Conservation (phyloP, 1,140 invertebrate genomes). For the Zeugodacus cucurbitae region DNA sequence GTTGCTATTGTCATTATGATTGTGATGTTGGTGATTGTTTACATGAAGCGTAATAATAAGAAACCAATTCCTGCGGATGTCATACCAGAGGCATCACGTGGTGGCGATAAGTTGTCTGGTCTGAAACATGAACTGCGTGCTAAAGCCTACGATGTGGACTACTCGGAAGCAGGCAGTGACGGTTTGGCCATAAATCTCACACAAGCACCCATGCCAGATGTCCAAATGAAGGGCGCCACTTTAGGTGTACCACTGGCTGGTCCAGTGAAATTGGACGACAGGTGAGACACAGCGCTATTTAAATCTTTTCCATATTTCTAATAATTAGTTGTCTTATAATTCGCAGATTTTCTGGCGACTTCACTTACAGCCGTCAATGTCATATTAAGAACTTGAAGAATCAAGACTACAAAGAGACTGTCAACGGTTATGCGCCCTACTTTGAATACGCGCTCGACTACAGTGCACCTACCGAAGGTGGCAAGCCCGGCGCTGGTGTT, state of each 20-base stretch:
- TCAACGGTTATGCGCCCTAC: slow-evolving; percentile 90
- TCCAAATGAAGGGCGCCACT: slow-evolving; percentile 67
- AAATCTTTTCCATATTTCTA: slow-evolving; percentile 63
- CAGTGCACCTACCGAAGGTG: slow-evolving; percentile 74
- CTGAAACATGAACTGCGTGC: slow-evolving; percentile 88
- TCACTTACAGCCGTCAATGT: slow-evolving; percentile 54
- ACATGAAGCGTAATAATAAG: slow-evolving; percentile 57
- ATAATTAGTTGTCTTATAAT: background rate
- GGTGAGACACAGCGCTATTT: slow-evolving; percentile 37
- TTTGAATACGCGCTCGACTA: slow-evolving; percentile 88
- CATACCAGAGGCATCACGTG: slow-evolving; percentile 78
- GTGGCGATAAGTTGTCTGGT: slow-evolving; percentile 90
- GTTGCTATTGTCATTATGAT: slow-evolving; percentile 61
- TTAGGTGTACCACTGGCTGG: slow-evolving; percentile 77
- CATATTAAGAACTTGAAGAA: slow-evolving; percentile 60
- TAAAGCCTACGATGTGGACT: slow-evolving; percentile 78
- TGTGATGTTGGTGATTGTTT: slow-evolving; percentile 60
- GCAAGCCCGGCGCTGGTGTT: background rate
- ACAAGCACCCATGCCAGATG: slow-evolving; percentile 58
- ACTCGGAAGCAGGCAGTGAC: slow-evolving; percentile 67
- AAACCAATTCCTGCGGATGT: slow-evolving; percentile 64
- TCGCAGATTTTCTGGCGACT: background rate
- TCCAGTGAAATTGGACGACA: slow-evolving; percentile 77
- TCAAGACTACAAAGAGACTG: slow-evolving; percentile 75
- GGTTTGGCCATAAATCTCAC: slow-evolving; percentile 60